Evolutionary conservation across 2,113 vertebrate genomes (phyloP), one percentile per base, ranked within the genome.

Genomic region (Oceanites oceanicus): DNA sequence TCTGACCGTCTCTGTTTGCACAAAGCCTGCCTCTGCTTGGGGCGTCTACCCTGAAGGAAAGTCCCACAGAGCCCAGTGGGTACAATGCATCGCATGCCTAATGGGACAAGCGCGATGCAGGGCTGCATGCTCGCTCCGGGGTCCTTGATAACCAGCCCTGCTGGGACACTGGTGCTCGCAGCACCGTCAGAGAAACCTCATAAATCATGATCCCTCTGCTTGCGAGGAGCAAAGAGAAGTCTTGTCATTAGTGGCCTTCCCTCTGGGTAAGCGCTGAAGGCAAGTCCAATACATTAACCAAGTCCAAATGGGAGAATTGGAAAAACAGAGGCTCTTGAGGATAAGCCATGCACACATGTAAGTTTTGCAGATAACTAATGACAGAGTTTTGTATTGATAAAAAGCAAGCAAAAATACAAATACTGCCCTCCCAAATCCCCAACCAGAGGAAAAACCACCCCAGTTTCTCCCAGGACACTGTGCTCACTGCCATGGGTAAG

Each of bases 61-160:
- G 25, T 36, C 36, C 47, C 36, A 15, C 8, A 15, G 36, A 38
- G 0, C 22, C 38, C 4, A 3, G 50, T 5, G 34, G 49, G 65
- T 52, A 14, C 1, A 1, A 18, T 5, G 4, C 12, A 10, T 9
- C 59, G n/a, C 15, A 3, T 5, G 14, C 3, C 42, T 16, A 62
- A 17, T 34, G 67, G 62, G 40, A 20, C 1, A 3, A 58, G 34
- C 4, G 3, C 5, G 2, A 16, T 10, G 40, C 27, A 26, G 56
- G n/a, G 56, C 15, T 36, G 1, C 2, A 0, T 10, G 27, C 23
- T 59, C 1, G 0, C 36, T 47, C 29, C 19, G 20, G 11, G 10
- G 9, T 15, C 44, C 52, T 75, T 1, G 0, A 13, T 22, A 26
- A 18, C 47, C 80, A 58, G 45, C 40, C 30, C 74, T 78, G 47